phyloP scores from a whole-genome alignment of 1,140 invertebrate species.

The Drosophila nebulosa region DNA sequence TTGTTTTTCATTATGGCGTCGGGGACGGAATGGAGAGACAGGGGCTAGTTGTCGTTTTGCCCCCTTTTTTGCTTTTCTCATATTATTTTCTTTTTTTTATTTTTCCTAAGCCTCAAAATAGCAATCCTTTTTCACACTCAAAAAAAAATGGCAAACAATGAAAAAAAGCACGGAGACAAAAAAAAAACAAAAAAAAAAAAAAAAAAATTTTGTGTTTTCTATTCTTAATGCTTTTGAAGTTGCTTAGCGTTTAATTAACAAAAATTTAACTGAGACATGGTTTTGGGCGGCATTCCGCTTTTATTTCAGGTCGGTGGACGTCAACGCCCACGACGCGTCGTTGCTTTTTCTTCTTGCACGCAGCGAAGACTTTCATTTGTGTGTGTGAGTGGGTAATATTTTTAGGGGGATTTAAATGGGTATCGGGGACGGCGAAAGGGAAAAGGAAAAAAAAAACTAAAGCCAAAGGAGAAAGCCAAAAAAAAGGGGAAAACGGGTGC shows the following conservation, averaged over 20 bases:
- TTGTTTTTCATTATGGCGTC: not conserved
- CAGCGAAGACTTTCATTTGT: slow-evolving; percentile 54
- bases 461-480: not conserved
- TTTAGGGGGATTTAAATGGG: slow-evolving; percentile 53
- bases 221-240: slow-evolving; percentile 2
- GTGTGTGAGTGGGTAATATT: slow-evolving; percentile 54
- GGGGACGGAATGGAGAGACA: too few species aligned
- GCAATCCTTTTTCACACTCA: not conserved
- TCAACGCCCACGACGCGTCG: not conserved
- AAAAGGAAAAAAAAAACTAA: not conserved
- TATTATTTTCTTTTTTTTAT: slow-evolving; percentile 41
- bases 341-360: slow-evolving; percentile 27
- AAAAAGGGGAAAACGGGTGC: slow-evolving; percentile 39
- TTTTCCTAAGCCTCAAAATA: slow-evolving; percentile 1
- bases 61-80: not conserved
- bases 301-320: slow-evolving; percentile 48
- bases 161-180: too few species aligned
- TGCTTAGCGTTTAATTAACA: slow-evolving; percentile 65
- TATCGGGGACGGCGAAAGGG: not conserved
- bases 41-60: not conserved
- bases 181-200: not conserved
- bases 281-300: slow-evolving; percentile 48
- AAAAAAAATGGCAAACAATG: too few species aligned
- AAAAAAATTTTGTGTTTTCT: not conserved
- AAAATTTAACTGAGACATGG: slow-evolving; percentile 74